phyloP scores from a whole-genome alignment of 1,140 invertebrate genomes.

The Drosophila elegans region DNA sequence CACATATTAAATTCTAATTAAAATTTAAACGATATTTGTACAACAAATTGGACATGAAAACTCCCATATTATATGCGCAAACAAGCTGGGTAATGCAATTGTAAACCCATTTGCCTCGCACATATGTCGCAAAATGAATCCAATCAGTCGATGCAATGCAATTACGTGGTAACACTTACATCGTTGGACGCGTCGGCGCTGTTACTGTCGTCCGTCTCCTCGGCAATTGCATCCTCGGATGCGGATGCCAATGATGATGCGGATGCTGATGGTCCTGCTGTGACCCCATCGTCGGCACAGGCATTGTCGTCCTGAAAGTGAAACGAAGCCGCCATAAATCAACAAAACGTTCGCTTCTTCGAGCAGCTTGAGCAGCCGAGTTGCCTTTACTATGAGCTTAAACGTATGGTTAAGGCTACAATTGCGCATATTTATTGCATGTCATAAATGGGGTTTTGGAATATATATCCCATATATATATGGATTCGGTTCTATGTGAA shows the following conservation, averaged over 20 bases:
- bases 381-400: conserved; percentile 58
- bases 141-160: conserved; percentile 9
- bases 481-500: not conserved
- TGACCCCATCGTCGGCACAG: conserved; percentile 15
- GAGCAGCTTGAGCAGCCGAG: conserved; percentile 25
- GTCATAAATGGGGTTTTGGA: conserved; percentile 8
- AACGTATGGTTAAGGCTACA: conserved; percentile 21
- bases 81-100: not conserved
- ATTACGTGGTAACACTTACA: conserved; percentile 49
- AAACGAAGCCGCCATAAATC: conserved; percentile 66
- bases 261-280: not conserved
- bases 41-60: not conserved
- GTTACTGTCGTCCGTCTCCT: conserved; percentile 63
- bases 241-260: not conserved
- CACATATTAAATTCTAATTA: no score
- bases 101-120: not conserved
- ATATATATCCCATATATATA: not conserved
- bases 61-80: not conserved
- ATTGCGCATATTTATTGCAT: not conserved
- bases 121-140: not conserved
- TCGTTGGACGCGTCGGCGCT: conserved; percentile 57
- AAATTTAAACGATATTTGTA: not conserved
- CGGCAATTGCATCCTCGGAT: conserved; percentile 12
- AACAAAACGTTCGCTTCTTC: conserved; percentile 46
- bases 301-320: conserved; percentile 69